Conservation (phyloP, 2,888 invertebrate species). For the Eudemis profundana region DNA sequence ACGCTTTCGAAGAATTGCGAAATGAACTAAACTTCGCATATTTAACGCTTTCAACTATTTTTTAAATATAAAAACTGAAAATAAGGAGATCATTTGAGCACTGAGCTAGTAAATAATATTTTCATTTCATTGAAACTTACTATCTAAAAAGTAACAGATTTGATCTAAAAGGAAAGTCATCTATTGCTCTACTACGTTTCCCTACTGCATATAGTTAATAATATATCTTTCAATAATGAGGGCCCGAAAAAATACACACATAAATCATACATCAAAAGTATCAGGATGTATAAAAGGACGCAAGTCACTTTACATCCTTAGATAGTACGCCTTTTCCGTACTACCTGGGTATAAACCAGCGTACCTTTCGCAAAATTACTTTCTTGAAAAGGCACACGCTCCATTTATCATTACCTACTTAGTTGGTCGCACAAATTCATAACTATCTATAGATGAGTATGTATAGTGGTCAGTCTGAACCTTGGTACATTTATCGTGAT, state of each 20-base stretch:
- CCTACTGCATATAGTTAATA: background rate
- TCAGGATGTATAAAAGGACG: background rate
- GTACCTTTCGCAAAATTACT: constrained; percentile 21
- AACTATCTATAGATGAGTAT: background rate
- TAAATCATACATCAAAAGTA: constrained; percentile 15
- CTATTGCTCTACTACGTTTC: background rate
- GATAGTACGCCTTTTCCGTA: background rate
- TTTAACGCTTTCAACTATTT: too few species aligned
- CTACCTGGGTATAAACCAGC: background rate
- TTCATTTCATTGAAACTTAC: too few species aligned
- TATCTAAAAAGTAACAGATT: too few species aligned
- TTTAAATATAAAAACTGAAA: too few species aligned
- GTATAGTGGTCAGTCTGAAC: too few species aligned
- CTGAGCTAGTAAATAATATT: too few species aligned
- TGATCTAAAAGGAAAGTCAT: too few species aligned
- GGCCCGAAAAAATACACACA: background rate
- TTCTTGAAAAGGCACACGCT: background rate
- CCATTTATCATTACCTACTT: background rate
- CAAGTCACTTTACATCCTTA: background rate
- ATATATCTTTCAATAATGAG: background rate
- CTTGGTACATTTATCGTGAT: too few species aligned
- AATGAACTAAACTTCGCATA: too few species aligned
- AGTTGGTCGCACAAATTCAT: background rate
- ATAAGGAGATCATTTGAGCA: too few species aligned
- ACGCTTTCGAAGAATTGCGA: too few species aligned